Percentiles rank a stretch among this genome's conserved stretches.
Evolutionary conservation across 2,113 vertebrate genomes (phyloP).

Genomic region (Protomyctophum bolini): DNA sequence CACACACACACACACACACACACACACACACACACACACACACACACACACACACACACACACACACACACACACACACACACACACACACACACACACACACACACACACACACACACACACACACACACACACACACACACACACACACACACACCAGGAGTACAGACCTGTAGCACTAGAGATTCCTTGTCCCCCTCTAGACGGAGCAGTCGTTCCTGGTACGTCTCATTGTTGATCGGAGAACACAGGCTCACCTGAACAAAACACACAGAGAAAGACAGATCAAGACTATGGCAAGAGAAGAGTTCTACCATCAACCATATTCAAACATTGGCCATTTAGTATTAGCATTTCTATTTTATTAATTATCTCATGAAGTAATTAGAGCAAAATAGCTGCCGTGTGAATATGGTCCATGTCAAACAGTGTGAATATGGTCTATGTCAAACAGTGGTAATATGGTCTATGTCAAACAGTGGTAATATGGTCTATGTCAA

Average conservation of each 20-base stretch:
- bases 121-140: background rate
- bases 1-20: background rate
- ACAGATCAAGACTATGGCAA: background rate
- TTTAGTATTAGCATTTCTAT: too few relatives aligned
- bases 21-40: background rate
- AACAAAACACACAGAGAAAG: conserved; percentile 15
- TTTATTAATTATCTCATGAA: too few relatives aligned
- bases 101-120: conserved; percentile 8
- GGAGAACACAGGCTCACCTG: conserved; percentile 85
- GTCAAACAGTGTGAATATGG: too few relatives aligned
- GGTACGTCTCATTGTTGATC: conserved; percentile 88
- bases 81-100: conserved; percentile 14
- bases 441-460: too few relatives aligned
- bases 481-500: too few relatives aligned
- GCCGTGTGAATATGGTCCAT: too few relatives aligned
- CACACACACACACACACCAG: background rate
- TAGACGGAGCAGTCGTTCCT: conserved; percentile 89
- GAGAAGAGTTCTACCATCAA: too few relatives aligned
- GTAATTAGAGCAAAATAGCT: too few relatives aligned
- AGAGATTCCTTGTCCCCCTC: conserved; percentile 94
- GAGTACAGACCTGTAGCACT: conserved; percentile 87
- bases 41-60: conserved; percentile 6
- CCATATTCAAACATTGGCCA: too few relatives aligned
- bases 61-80: conserved; percentile 7
- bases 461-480: too few relatives aligned